phyloP scores from a whole-genome alignment of 1,140 invertebrate species.

The Asobara japonica region DNA sequence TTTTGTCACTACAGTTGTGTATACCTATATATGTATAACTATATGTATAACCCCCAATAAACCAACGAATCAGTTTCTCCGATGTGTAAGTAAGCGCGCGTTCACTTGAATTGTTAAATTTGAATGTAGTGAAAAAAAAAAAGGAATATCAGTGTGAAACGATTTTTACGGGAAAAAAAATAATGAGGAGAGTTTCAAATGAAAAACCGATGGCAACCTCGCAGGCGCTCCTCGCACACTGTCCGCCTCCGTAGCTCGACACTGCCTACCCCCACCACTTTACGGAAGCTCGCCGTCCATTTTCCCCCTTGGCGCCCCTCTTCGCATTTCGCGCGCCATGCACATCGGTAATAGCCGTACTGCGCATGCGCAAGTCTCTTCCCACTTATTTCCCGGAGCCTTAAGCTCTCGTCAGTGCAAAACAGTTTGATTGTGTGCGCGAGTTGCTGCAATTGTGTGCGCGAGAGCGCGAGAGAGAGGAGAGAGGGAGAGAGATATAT shows the following conservation, averaged over 20 bases:
- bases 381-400: background rate
- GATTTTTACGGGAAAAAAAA: slow-evolving; percentile 15
- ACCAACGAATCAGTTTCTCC: no score
- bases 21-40: no score
- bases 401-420: no score
- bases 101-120: background rate
- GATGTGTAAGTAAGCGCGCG: no score
- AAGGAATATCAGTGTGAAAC: no score
- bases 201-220: slow-evolving; percentile 43
- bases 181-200: slow-evolving; percentile 8
- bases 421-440: no score
- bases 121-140: no score
- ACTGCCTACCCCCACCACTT: slow-evolving; percentile 32
- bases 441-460: no score
- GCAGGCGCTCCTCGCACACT: slow-evolving; percentile 52
- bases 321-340: background rate
- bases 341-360: background rate
- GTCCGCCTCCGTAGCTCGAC: slow-evolving; percentile 29
- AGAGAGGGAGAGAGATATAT: no score
- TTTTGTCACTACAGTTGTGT: no score
- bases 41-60: no score
- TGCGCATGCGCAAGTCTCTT: background rate
- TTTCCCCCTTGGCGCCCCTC: slow-evolving; percentile 5
- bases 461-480: no score
- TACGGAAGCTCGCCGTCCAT: slow-evolving; percentile 18